Conservation (phyloP, 1,140 invertebrate species). For the Phenacoccus solenopsis region DNA sequence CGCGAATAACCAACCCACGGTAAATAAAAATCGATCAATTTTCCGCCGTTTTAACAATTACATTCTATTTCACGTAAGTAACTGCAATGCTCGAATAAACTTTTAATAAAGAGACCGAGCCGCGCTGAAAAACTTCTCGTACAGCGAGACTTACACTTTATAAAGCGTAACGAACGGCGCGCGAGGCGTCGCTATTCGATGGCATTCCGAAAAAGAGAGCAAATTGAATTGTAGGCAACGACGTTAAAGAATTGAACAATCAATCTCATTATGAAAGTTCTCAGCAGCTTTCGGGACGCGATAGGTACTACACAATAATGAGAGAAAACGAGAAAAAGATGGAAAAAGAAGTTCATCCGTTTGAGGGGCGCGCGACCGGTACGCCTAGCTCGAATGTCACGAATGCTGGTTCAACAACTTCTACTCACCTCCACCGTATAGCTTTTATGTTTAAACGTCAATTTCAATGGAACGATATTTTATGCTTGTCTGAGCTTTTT, state of each 20-base stretch:
- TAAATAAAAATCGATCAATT: neutral
- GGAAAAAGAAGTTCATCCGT: neutral
- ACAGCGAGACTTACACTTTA: neutral
- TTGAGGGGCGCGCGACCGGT: neutral
- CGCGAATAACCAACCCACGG: too few species aligned
- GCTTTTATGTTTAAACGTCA: slow-evolving; percentile 17
- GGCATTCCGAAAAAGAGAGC: neutral
- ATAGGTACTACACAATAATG: slow-evolving; percentile 5
- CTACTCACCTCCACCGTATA: too few species aligned
- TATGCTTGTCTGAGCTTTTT: slow-evolving; percentile 16
- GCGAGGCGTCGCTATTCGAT: too few species aligned
- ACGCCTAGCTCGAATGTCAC: too few species aligned
- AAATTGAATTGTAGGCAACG: slow-evolving; percentile 13
- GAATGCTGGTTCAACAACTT: slow-evolving; percentile 15
- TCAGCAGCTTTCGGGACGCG: neutral
- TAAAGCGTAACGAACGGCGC: neutral
- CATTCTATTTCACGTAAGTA: neutral
- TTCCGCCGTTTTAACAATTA: neutral
- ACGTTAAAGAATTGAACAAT: slow-evolving; percentile 17
- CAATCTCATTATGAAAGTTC: slow-evolving; percentile 16
- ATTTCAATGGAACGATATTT: slow-evolving; percentile 17
- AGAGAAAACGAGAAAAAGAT: slow-evolving; percentile 10
- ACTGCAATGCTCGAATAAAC: neutral
- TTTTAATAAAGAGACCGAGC: neutral
- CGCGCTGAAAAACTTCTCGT: neutral